Evolutionary conservation across 2,888 invertebrate species (phyloP), one percentile per base, ranked within the genome.

Genomic region (Nineta flava): DNA sequence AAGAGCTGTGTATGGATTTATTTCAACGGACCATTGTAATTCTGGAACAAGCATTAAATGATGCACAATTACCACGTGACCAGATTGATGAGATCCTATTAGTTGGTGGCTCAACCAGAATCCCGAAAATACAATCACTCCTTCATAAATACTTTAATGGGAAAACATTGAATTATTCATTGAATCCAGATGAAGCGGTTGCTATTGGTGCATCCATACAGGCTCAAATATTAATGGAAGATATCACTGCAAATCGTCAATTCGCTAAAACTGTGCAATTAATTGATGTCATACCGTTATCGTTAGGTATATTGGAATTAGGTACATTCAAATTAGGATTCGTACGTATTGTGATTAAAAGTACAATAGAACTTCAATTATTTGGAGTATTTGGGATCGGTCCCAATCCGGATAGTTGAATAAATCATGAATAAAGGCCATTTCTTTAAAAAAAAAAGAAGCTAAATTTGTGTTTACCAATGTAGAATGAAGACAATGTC

Each of bases 21-120:
- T 84, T 83, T 72, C 68, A 82, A 35, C 70, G 72, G 13, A 84
- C 85, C 0, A 62, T 86, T 50, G 73, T 79, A 32, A 83, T 84
- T 0, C 84, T 86, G 1, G 82, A 84, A 59, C 79, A 81, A 57
- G 82, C 85, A 1, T 67, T 87, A 10, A 70, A 73, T 47, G 87
- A 86, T 60, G 84, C 84, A 1, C 85, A 86, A 60, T 67, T 87
- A 67, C 84, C 85, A 65, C 87, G 87, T 61, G 68, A 72, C 34
- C 71, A 76, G 54, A 83, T 87, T 53, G 76, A 87, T 61, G 87
- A 87, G 58, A 79, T 88, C 2, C 86, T 88, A 0, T 69, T 88
- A 26, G 87, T 87, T 38, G 87, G 88, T 10, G 88, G 86, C 17
- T 85, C 85, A 1, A 86, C 82, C 1, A 75, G 85, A 52, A 86